Conservation (phyloP, 1,140 invertebrate genomes). For the Nilaparvata lugens region DNA sequence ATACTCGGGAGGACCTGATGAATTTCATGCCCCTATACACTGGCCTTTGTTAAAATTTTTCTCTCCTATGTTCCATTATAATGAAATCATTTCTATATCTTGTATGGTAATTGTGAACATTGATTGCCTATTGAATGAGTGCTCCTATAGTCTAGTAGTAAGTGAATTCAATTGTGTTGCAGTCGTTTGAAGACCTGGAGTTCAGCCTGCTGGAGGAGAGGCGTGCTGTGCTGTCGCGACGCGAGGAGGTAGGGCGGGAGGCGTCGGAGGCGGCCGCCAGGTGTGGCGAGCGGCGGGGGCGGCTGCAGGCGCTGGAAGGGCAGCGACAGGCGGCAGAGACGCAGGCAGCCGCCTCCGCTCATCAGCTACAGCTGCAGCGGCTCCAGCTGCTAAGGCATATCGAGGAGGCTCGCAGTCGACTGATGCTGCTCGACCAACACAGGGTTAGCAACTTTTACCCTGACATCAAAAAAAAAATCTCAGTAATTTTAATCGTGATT, state of each 20-base stretch:
- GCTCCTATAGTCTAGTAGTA: constrained; percentile 52
- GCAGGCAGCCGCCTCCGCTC: constrained; percentile 50
- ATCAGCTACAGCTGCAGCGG: constrained; percentile 50
- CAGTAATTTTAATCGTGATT: too few relatives aligned
- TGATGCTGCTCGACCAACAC: neutral
- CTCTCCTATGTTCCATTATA: too few relatives aligned
- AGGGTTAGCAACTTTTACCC: too few relatives aligned
- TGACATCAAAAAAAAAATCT: too few relatives aligned
- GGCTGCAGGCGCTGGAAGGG: constrained; percentile 53
- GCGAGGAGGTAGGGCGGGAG: constrained; percentile 73
- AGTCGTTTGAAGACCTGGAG: constrained; percentile 85
- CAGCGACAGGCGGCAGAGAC: constrained; percentile 51
- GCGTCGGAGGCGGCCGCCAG: constrained; percentile 54
- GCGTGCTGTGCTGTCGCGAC: constrained; percentile 67
- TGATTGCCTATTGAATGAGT: neutral
- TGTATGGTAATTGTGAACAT: too few relatives aligned
- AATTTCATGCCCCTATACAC: too few relatives aligned
- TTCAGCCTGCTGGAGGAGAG: constrained; percentile 90
- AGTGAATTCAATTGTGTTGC: too few relatives aligned
- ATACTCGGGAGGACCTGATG: too few relatives aligned
- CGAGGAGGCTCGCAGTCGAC: constrained; percentile 42
- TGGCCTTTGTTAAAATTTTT: too few relatives aligned
- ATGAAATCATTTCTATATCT: too few relatives aligned
- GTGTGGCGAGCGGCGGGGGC: constrained; percentile 50
- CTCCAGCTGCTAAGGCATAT: constrained; percentile 48